Evolutionary conservation across 2,797 vertebrate species (phyloP).

Genomic region (Dermochelys coriacea): DNA sequence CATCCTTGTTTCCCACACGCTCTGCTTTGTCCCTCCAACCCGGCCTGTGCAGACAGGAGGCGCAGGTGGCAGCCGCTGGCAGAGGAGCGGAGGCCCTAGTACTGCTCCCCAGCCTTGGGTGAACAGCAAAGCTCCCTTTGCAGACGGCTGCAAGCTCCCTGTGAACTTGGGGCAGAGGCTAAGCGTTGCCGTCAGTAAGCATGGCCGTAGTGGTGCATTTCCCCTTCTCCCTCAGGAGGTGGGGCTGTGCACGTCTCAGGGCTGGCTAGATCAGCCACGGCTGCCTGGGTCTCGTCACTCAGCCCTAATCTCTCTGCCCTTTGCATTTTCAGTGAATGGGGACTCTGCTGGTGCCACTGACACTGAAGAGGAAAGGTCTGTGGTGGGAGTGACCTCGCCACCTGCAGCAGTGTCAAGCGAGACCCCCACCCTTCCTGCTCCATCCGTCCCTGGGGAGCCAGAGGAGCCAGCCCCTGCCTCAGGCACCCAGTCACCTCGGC

Average conservation of each 20-base stretch:
- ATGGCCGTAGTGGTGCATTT: not conserved
- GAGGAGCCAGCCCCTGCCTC: constrained; percentile 75
- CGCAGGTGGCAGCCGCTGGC: not conserved
- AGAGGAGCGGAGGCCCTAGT: not conserved
- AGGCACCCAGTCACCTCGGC: constrained; percentile 68
- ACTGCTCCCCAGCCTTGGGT: not conserved
- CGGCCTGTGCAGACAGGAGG: fast-evolving
- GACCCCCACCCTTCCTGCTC: constrained; percentile 42
- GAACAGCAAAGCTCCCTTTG: not conserved
- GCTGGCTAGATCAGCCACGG: not conserved
- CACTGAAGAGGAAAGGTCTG: constrained; percentile 76
- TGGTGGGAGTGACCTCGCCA: not conserved
- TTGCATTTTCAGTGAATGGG: constrained; percentile 82
- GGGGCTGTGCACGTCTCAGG: not conserved
- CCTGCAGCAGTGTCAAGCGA: fast-evolving
- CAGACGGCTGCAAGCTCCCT: not conserved
- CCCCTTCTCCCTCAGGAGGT: not conserved
- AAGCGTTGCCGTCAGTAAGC: not conserved
- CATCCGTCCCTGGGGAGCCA: constrained; percentile 67
- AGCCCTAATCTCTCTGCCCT: not conserved
- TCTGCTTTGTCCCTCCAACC: not conserved
- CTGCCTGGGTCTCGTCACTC: not conserved
- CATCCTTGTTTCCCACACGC: not conserved
- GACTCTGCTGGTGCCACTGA: constrained; percentile 76
- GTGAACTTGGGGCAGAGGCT: fast-evolving